Evolutionary conservation across 2,888 invertebrate genomes (phyloP).

Genomic region (Yponomeuta sedellus): DNA sequence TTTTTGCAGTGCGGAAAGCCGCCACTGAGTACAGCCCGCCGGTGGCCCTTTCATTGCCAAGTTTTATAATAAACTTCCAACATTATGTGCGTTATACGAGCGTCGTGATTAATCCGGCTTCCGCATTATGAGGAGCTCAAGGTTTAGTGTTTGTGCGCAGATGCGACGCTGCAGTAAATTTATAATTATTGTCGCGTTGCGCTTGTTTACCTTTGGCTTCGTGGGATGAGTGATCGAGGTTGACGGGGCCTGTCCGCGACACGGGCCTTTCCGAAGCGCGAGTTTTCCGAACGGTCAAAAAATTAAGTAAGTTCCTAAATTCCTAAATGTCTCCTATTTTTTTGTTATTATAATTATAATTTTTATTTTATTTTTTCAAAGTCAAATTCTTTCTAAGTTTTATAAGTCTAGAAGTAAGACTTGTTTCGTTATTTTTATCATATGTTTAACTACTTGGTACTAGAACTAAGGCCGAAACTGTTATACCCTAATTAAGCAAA

Average conservation of each 20-base stretch:
- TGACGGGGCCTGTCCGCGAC: neutral
- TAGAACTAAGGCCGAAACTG: too few relatives aligned
- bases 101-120: neutral
- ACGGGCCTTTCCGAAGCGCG: neutral
- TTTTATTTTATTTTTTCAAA: too few relatives aligned
- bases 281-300: too few relatives aligned
- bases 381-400: too few relatives aligned
- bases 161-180: neutral
- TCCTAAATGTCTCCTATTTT: too few relatives aligned
- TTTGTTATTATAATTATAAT: too few relatives aligned
- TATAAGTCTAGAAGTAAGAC: too few relatives aligned
- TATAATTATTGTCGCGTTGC: neutral
- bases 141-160: neutral
- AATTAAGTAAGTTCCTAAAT: too few relatives aligned
- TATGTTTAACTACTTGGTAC: too few relatives aligned
- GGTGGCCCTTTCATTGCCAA: neutral
- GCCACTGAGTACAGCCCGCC: neutral
- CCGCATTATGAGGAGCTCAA: neutral
- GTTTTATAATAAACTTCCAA: conserved; percentile 3
- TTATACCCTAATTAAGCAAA: too few relatives aligned
- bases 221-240: neutral
- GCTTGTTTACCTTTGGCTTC: neutral
- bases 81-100: conserved; percentile 3
- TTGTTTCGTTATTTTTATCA: too few relatives aligned
- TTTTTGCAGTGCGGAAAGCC: neutral